These are phyloP conservation scores for Camponotus vicinus DNA, from an alignment of 1,140 invertebrate genomes.

Conservation along the genomic window DNA sequence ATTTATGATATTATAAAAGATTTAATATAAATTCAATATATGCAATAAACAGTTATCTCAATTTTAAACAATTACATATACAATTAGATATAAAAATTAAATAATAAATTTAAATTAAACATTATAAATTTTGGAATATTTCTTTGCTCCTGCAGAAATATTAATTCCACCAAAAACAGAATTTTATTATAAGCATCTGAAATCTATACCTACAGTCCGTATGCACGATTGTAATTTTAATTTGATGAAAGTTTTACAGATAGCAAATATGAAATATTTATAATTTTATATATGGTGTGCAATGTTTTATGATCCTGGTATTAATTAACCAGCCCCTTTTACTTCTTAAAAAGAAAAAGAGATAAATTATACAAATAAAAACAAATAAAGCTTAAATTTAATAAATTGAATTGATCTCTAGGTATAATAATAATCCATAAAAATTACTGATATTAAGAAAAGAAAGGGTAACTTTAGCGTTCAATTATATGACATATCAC, in stretches of 20 bases:
- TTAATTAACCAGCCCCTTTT: conserved; percentile 23
- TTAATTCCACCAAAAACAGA: conserved; percentile 1
- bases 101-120: not conserved
- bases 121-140: not conserved
- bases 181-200: not conserved
- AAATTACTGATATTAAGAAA: too few species aligned
- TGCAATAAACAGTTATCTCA: not conserved
- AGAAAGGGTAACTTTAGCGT: too few species aligned
- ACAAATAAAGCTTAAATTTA: not conserved
- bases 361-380: not conserved
- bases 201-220: not conserved
- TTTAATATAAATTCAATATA: not conserved
- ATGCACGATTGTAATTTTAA: conserved; percentile 11
- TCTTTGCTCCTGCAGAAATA: not conserved
- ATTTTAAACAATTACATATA: not conserved
- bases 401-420: too few species aligned
- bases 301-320: conserved; percentile 6
- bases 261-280: conserved; percentile 38
- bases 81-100: not conserved
- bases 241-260: conserved; percentile 19
- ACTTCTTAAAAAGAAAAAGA: conserved; percentile 23
- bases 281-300: conserved; percentile 20
- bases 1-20: too few species aligned
- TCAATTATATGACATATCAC: too few species aligned
- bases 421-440: too few species aligned